phyloP scores from a whole-genome alignment of 2,113 vertebrate genomes.

The Albula goreensis region DNA sequence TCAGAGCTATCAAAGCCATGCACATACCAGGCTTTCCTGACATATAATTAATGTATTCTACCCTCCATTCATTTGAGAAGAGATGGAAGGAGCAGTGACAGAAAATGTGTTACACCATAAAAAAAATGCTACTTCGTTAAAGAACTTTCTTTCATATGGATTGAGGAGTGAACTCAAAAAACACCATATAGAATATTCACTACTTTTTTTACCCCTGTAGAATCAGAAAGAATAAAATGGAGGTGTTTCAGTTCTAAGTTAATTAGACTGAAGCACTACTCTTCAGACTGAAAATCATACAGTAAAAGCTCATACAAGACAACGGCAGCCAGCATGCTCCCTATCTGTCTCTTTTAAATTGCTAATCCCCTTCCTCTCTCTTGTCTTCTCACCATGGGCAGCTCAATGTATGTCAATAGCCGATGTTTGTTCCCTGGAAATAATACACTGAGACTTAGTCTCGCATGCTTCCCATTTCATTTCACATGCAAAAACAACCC shows the following conservation, averaged over 20 bases:
- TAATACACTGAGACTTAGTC: conserved; percentile 1
- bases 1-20: background rate
- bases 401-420: conserved; percentile 11
- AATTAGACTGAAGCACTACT: background rate
- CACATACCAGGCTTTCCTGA: background rate
- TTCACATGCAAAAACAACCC: background rate
- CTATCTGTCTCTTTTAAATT: background rate
- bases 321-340: background rate
- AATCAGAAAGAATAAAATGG: background rate
- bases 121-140: no score
- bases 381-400: conserved; percentile 1
- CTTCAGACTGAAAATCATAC: conserved; percentile 3
- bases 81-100: no score
- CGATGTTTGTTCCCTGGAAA: conserved; percentile 13
- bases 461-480: background rate
- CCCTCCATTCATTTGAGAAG: no score
- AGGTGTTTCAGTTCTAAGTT: background rate
- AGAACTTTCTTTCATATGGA: no score
- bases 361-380: conserved; percentile 6
- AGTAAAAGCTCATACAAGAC: background rate
- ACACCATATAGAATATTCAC: no score
- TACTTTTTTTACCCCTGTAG: background rate
- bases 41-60: no score
- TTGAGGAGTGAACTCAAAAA: no score
- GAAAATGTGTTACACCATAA: no score